phyloP scores from a whole-genome alignment of 2,888 invertebrate species.

The Ectemnius continuus region DNA sequence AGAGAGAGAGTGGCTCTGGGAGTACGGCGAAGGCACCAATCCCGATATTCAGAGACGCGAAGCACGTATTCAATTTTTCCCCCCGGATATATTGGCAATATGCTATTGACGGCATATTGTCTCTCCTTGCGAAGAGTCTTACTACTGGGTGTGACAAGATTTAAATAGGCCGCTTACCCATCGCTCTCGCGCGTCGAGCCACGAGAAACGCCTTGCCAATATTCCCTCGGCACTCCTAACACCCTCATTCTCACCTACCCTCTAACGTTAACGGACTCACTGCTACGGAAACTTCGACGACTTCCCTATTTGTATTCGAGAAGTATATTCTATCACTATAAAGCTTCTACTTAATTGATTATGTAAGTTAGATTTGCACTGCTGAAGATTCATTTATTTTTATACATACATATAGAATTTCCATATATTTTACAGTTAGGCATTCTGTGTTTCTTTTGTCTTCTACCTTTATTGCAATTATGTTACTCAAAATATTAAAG shows the following conservation, averaged over 20 bases:
- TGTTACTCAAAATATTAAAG: too few species aligned
- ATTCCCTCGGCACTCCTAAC: neutral
- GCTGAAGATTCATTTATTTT: too few species aligned
- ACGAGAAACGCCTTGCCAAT: conserved; percentile 1
- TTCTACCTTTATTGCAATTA: too few species aligned
- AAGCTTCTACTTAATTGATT: too few species aligned
- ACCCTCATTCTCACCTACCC: neutral
- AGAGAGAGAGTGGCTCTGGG: neutral
- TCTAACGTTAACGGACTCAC: too few species aligned
- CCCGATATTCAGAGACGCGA: conserved; percentile 21
- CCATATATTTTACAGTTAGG: too few species aligned
- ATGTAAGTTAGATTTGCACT: too few species aligned
- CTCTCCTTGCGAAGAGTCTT: neutral
- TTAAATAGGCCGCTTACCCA: conserved; percentile 11
- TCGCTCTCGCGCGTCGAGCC: neutral
- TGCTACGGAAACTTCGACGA: too few species aligned
- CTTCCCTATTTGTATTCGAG: too few species aligned
- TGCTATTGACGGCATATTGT: conserved; percentile 29
- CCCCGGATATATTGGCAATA: conserved; percentile 19
- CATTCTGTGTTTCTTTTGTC: too few species aligned
- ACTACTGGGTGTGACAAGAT: conserved; percentile 9
- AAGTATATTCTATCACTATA: too few species aligned
- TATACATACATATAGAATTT: too few species aligned
- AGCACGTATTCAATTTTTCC: conserved; percentile 47
- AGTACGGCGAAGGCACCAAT: neutral